Conservation (phyloP, 2,888 invertebrate species). For the Neria commutata region DNA sequence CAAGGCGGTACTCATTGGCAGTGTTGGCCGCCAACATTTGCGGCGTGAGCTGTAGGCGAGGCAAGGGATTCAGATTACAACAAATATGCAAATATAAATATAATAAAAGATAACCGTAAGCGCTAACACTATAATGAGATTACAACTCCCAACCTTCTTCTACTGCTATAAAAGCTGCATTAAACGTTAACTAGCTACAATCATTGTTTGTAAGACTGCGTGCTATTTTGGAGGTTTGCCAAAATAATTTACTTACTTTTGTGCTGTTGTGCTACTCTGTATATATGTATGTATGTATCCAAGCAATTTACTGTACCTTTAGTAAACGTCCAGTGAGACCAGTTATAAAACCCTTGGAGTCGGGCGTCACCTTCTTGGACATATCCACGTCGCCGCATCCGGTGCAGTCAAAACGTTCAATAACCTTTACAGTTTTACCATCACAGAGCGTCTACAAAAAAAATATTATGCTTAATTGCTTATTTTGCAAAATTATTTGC, state of each 20-base stretch:
- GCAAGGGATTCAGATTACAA: too few species aligned
- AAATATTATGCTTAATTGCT: not conserved
- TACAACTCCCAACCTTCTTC: too few species aligned
- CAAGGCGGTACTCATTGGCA: conserved; percentile 77
- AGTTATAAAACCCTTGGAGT: conserved; percentile 76
- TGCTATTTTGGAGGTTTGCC: too few species aligned
- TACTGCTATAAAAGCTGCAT: too few species aligned
- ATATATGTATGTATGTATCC: not conserved
- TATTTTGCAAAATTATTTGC: not conserved
- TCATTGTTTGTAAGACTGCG: too few species aligned
- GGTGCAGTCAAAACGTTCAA: conserved; percentile 94
- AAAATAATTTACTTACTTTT: too few species aligned
- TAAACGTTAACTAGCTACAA: too few species aligned
- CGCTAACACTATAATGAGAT: too few species aligned
- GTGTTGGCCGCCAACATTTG: conserved; percentile 68
- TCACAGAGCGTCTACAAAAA: conserved; percentile 77
- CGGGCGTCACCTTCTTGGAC: conserved; percentile 72
- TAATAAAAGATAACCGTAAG: too few species aligned
- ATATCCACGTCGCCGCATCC: conserved; percentile 98
- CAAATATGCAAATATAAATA: too few species aligned
- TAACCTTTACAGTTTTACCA: conserved; percentile 84
- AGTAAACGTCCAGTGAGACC: conserved; percentile 88
- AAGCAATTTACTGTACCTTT: conserved; percentile 68
- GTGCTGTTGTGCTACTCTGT: not conserved
- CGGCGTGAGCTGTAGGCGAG: conserved; percentile 44